A percentile compares a stretch with the other conserved stretches of the same genome.
These are phyloP conservation scores for Eledone cirrhosa DNA, from an alignment of 2,888 invertebrate genomes.

Conservation along the genomic window DNA sequence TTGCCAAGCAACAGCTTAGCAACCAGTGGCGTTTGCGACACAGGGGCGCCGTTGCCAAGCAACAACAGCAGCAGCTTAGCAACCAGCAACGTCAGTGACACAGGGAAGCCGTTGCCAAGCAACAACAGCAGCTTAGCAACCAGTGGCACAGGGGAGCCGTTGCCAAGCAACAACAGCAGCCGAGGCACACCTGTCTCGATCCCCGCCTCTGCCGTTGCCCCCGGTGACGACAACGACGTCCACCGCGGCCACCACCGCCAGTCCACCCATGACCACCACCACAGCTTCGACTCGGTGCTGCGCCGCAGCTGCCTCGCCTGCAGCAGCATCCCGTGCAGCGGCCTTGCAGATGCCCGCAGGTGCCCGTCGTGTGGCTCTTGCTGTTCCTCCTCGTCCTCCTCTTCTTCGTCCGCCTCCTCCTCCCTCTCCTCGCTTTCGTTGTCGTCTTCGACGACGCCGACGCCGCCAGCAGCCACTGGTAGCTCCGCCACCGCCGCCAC, in stretches of 20 bases:
- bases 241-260: neutral
- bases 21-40: no score
- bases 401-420: slow-evolving; percentile 18
- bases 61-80: no score
- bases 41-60: no score
- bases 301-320: slow-evolving; percentile 20
- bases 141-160: no score
- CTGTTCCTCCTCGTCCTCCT: neutral
- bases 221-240: slow-evolving; percentile 14
- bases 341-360: no score
- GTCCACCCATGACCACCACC: neutral
- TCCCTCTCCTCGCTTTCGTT: neutral
- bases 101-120: slow-evolving; percentile 33
- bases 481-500: slow-evolving; percentile 17
- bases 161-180: slow-evolving; percentile 49
- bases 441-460: slow-evolving; percentile 24
- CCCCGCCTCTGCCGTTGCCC: slow-evolving; percentile 18
- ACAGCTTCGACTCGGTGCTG: neutral
- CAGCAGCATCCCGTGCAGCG: slow-evolving; percentile 5
- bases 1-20: slow-evolving; percentile 42
- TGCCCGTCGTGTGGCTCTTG: no score
- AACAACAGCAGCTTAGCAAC: slow-evolving; percentile 50
- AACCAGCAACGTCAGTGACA: slow-evolving; percentile 29
- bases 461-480: neutral
- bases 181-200: slow-evolving; percentile 54